Evolutionary conservation across 2,113 vertebrate species (phyloP), one percentile per base, ranked within the genome.

Genomic region (Patagioenas fasciata): DNA sequence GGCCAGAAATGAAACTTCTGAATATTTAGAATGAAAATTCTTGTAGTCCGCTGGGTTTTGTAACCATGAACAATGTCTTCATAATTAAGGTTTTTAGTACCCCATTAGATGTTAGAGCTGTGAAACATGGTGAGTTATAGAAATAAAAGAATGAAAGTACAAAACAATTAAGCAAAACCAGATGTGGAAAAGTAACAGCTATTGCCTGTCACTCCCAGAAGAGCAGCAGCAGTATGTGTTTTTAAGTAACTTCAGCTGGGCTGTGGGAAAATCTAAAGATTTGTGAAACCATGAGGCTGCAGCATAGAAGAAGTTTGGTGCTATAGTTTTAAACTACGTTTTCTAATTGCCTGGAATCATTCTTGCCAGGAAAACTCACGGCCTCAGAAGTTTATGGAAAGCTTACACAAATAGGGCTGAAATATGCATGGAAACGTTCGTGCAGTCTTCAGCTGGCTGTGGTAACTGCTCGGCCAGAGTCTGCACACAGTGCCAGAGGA

Each of bases 91-190:
- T 13, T 93, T 89, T 82, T 89, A 82, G 83, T 87, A 91, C 31
- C 15, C 53, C 0, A 2, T 93, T 92, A 94, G 80, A 93, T 94
- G 88, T 53, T 79, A 81, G 73, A 93, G 88, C 86, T 89, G 88
- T 93, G 88, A 93, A 96, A 95, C 83, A 93, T 77, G 86, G 73
- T 86, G 89, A 93, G 80, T 94, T 89, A 87, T 23, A 89, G 80
- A 95, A 96, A 93, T 74, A 88, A 94, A 95, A 72, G 83, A 89
- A 96, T 79, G 80, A 62, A 96, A 97, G 83, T 77, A 92, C 72
- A 90, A 95, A 96, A 96, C 65, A 97, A 96, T 96, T 91, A 90
- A 96, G 92, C 85, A 95, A 91, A 95, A 96, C 10, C 96, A 97
- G 80, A 96, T 96, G 95, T 86, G 61, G n/a, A 74, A 64, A 91